Conservation (phyloP, 2,888 invertebrate species). For the Lamproptera curius region DNA sequence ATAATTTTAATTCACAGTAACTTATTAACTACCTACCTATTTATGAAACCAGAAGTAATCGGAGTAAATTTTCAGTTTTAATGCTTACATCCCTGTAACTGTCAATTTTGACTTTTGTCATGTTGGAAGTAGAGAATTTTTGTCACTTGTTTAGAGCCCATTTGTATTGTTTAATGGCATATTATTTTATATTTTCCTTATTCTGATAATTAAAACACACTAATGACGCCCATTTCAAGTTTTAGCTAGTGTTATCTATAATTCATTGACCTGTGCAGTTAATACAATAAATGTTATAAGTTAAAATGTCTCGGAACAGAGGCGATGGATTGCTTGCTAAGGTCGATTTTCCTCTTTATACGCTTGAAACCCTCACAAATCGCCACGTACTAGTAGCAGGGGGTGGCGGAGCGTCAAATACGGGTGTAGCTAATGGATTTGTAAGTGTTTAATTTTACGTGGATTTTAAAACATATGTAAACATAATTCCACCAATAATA, state of each 20-base stretch:
- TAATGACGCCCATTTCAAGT: conserved; percentile 43
- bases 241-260: conserved; percentile 41
- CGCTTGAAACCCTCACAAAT: conserved; percentile 92
- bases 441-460: conserved; percentile 78
- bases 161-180: conserved; percentile 45
- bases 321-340: conserved; percentile 88
- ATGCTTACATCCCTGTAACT: conserved; percentile 22
- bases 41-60: too few species aligned
- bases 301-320: conserved; percentile 68
- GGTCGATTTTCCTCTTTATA: conserved; percentile 96
- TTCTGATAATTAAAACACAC: conserved; percentile 46
- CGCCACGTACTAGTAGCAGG: conserved; percentile 97
- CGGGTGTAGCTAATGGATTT: conserved; percentile 98
- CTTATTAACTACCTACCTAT: too few species aligned
- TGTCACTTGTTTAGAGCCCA: conserved; percentile 53
- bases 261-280: conserved; percentile 33
- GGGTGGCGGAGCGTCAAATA: conserved; percentile 97
- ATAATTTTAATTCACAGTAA: too few species aligned
- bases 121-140: conserved; percentile 69
- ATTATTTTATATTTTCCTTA: conserved; percentile 42
- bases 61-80: too few species aligned
- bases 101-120: conserved; percentile 73
- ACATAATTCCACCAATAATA: conserved; percentile 27
- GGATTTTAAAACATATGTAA: conserved; percentile 20
- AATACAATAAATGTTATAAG: conserved; percentile 49